Conservation (phyloP, 2,888 invertebrate genomes). For the Carterocephalus palaemon region DNA sequence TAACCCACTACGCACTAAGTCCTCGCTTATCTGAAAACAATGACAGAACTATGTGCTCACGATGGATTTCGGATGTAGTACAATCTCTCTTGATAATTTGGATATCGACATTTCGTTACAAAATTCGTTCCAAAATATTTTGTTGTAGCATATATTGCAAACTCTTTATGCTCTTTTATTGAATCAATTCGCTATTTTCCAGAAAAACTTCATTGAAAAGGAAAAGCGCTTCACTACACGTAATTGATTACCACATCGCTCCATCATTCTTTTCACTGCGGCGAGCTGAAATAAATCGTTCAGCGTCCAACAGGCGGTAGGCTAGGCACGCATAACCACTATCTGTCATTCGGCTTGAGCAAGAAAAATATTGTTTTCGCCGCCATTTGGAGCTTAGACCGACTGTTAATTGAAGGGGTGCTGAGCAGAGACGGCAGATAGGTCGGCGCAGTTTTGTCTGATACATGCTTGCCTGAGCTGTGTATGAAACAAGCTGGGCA, state of each 20-base stretch:
- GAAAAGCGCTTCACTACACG: slow-evolving; percentile 7
- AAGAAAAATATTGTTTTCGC: not conserved
- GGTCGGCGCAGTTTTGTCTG: no score
- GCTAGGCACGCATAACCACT: slow-evolving; percentile 12
- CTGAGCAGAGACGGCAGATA: no score
- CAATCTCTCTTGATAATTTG: no score
- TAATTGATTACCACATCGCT: slow-evolving; percentile 22
- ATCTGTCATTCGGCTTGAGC: slow-evolving; percentile 4
- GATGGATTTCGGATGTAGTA: no score
- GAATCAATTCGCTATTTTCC: slow-evolving; percentile 3
- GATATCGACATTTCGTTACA: no score
- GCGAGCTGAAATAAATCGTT: slow-evolving; percentile 27
- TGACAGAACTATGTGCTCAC: not conserved
- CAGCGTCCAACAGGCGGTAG: slow-evolving; percentile 20
- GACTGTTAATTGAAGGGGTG: no score
- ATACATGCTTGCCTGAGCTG: no score
- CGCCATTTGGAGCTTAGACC: no score
- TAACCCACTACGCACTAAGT: slow-evolving; percentile 61
- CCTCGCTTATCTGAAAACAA: slow-evolving; percentile 65
- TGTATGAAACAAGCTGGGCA: no score
- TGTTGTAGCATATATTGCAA: no score
- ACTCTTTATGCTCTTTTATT: not conserved
- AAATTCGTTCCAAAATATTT: no score
- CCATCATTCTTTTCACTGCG: slow-evolving; percentile 28
- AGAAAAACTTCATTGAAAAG: slow-evolving; percentile 6